Percentiles rank a stretch among this genome's conserved stretches.
Evolutionary conservation across 2,797 vertebrate genomes (phyloP).

Genomic region (Pelodytes ibericus): DNA sequence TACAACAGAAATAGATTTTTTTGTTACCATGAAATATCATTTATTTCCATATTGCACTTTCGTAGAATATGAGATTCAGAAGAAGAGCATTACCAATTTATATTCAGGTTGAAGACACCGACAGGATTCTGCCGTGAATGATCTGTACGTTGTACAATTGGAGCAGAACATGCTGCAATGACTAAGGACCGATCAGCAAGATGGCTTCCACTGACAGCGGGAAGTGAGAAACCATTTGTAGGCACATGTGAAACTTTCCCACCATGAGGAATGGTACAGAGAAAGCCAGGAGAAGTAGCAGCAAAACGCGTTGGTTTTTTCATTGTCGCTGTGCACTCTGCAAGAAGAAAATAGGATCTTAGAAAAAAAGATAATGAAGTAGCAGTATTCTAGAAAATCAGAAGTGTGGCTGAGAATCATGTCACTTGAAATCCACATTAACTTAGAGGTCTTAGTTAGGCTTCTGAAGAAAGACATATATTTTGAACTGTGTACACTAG

Average conservation of each 20-base stretch:
- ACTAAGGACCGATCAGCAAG: conserved; percentile 4
- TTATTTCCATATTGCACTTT: not conserved
- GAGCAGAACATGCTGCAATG: conserved; percentile 37
- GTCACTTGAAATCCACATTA: too few relatives aligned
- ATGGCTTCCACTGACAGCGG: conserved; percentile 34
- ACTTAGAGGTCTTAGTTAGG: too few relatives aligned
- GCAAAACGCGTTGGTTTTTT: conserved; percentile 33
- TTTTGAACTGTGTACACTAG: too few relatives aligned
- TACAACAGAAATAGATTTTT: conserved; percentile 19
- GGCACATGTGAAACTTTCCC: conserved; percentile 5
- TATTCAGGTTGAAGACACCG: conserved; percentile 29
- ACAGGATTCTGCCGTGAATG: conserved; percentile 11
- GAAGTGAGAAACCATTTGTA: conserved; percentile 50
- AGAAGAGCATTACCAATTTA: conserved; percentile 59
- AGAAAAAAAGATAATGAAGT: not conserved
- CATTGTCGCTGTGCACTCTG: conserved; percentile 55
- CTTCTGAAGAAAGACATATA: too few relatives aligned
- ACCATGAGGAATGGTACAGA: conserved; percentile 53
- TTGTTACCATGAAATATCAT: not conserved
- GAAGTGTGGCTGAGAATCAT: too few relatives aligned
- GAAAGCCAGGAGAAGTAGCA: conserved; percentile 23
- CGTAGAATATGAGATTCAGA: not conserved
- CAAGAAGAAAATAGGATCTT: conserved; percentile 1
- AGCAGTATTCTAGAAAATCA: not conserved
- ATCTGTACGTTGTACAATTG: not conserved